A percentile compares a stretch with the other conserved stretches of the same genome.
These are phyloP conservation scores for Python bivittatus DNA, from an alignment of 2,113 vertebrate species.

Conservation along the genomic window DNA sequence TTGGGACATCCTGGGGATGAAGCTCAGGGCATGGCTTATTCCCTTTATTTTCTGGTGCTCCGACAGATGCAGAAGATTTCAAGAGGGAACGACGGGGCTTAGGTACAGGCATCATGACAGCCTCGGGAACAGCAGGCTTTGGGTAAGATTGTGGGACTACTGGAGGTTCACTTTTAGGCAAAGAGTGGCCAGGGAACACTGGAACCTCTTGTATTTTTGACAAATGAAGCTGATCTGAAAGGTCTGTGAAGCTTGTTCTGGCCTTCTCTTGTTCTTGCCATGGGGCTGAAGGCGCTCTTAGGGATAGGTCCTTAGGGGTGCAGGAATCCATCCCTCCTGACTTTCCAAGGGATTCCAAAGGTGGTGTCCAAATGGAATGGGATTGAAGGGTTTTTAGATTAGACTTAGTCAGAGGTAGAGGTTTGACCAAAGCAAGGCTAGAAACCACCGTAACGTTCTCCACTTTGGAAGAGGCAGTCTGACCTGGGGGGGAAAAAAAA, in stretches of 20 bases:
- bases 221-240: not conserved
- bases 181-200: not conserved
- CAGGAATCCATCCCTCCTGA: not conserved
- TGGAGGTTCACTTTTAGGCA: not conserved
- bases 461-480: not conserved
- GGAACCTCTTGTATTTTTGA: not conserved
- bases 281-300: too few relatives aligned
- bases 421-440: not conserved
- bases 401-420: not conserved
- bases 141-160: not conserved
- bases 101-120: not conserved
- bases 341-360: not conserved
- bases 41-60: not conserved
- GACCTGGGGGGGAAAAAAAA: slow-evolving; percentile 8
- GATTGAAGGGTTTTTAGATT: not conserved
- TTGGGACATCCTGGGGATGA: not conserved
- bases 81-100: not conserved
- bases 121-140: not conserved
- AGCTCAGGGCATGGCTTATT: not conserved
- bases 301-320: not conserved
- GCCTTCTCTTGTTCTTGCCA: not conserved
- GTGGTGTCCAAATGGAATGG: not conserved
- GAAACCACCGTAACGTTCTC: not conserved
- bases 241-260: not conserved
- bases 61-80: not conserved